Evolutionary conservation across 2,888 invertebrate genomes (phyloP), one percentile per base, ranked within the genome.

Genomic region (Dusona sp.): DNA sequence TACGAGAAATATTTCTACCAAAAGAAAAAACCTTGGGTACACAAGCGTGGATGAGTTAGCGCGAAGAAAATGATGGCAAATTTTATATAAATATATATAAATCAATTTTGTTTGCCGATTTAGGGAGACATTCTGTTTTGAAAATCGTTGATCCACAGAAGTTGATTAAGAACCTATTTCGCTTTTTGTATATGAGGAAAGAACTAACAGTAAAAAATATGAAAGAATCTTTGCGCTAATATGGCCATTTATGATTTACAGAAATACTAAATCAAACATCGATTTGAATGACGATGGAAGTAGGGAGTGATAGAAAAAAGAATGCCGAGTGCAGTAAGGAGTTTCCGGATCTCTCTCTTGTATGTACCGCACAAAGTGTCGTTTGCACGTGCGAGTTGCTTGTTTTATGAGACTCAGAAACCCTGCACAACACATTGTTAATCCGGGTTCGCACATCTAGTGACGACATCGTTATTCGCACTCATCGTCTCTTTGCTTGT

Each of bases 401-500:
- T 33, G 72, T 75, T 73, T 64, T 36, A 79, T 38, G 48, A 72
- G 78, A 54, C 79, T 75, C 64, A 72, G 86, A 75, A 77, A 45
- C 51, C 45, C 38, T 36, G 73, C 57, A 64, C 36, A 51, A 42
- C 70, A 79, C 65, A 64, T 65, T 77, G 79, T 83, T 77, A 75
- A 86, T 86, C 86, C 83, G 86, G 86, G 83, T 86, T 83, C 79
- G 72, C 83, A 45, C 54, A 83, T 78, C 79, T 45, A 79, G 57
- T 68, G 74, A 79, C 80, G 80, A 77, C 77, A 80, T 80, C 79
- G 86, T 77, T 67, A 83, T 86, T 83, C 83, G 72, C 83, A 54
- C 79, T 85, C 83, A 72, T 86, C 79, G 85, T 54, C 79, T 77
- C 77, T 73, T 79, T 64, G 67, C 70, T 74, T 61, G 74, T 79